Evolutionary conservation across 2,797 vertebrate genomes (phyloP), one percentile per base, ranked within the genome.

Genomic region (Peromyscus attwateri): DNA sequence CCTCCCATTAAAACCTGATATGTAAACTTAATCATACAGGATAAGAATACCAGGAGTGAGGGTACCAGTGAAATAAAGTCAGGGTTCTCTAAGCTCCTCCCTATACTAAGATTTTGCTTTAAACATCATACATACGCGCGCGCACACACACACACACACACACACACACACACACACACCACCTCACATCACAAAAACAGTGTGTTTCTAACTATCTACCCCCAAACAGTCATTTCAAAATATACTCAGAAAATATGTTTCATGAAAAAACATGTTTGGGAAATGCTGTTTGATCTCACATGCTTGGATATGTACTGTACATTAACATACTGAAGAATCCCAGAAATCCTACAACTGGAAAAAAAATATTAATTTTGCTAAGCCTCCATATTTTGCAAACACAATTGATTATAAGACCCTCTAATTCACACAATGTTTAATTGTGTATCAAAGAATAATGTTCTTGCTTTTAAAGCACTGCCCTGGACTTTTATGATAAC

Each of bases 231-330:
- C 46, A 87, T 77, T 66, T 83, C 60, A 87, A 73, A 92, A 97
- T 25, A 91, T 90, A 75, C 37, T 79, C 93, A 57, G 77, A 95
- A 94, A 97, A 82, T 43, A 62, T 80, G 5, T 87, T 89, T 92
- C 77, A 46, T 82, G 10, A 46, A 92, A 21, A 82, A 62, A 77
- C n/a, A 21, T 73, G 40, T 94, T 92, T 93, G 60, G 49, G 25
- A 88, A 96, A 87, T 91, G 17, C 55, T 91, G 7, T 46, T 23
- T 77, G 17, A 77, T 62, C 34, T 92, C 83, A 92, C 29, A 31
- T 81, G 23, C 29, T 84, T 94, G 75, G 40, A 76, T 93, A 77
- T 27, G 66, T 77, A 60, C 19, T 49, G 13, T 43, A 81, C 3
- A 70, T 55, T 40, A 93, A 25, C 43, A 84, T 64, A 77, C 43